These are phyloP conservation scores for Rhinichthys osculus DNA, from an alignment of 2,797 vertebrate species.

Conservation along the genomic window DNA sequence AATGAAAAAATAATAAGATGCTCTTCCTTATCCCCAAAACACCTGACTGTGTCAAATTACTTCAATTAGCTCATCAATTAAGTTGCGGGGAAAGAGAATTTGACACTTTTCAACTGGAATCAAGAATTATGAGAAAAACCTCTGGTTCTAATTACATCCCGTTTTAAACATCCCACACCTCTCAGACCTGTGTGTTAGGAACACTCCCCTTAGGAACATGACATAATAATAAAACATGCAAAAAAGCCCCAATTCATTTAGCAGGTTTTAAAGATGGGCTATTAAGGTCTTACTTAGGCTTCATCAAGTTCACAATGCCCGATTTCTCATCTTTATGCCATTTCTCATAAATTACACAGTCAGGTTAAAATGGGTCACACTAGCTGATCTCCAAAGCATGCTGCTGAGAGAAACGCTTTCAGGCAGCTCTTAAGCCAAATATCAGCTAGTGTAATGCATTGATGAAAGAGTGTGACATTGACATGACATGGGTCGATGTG, in stretches of 20 bases:
- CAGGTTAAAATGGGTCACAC: constrained; percentile 22
- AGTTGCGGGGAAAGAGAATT: background rate
- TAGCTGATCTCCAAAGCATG: background rate
- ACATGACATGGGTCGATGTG: constrained; percentile 15
- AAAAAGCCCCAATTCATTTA: constrained; percentile 69
- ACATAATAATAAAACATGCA: constrained; percentile 77
- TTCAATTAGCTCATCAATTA: background rate
- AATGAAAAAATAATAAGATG: background rate
- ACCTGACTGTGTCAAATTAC: constrained; percentile 16
- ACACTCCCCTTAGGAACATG: constrained; percentile 70
- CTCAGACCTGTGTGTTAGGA: constrained; percentile 62
- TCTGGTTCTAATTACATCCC: background rate
- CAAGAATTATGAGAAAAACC: constrained; percentile 23
- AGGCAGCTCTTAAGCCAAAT: background rate
- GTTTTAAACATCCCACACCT: constrained; percentile 34
- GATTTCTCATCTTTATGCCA: constrained; percentile 62
- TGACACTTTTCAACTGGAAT: constrained; percentile 40
- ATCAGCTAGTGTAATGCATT: background rate
- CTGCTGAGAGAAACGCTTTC: background rate
- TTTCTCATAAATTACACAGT: constrained; percentile 67
- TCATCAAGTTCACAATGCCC: constrained; percentile 69
- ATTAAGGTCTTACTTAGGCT: constrained; percentile 69
- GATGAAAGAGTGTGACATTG: background rate
- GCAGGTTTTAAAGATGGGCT: constrained; percentile 74
- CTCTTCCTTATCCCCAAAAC: background rate